Base-by-base conservation (phyloP, 30 jellyfish, hydroid and myxozoan species). In the Hydractinia echinata region DNA sequence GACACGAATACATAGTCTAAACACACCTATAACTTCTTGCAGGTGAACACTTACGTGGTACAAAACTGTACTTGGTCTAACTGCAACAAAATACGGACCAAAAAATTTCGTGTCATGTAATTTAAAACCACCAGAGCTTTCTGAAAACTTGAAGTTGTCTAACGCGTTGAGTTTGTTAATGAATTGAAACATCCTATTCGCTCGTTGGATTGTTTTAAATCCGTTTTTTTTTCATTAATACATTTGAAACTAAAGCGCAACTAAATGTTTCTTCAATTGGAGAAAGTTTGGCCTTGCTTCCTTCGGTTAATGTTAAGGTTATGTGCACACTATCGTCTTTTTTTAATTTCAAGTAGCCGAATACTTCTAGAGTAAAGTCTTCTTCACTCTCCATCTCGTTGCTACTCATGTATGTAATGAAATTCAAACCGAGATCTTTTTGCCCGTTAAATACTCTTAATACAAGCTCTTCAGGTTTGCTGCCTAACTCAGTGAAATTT, bases 41-140 rank as follows among this genome's bases (percentile, higher is more conserved):
- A 64, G 39, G 39, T 13, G 19, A 44, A 64, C 74, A 64, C 10
- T 13, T 6, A 64, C 74, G 4, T 64, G 74, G 16, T 64, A 64
- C 19, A 64, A 64, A n/a, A 64, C 39, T 6, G 74, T 64, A 44
- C 19, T 13, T 4, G 74, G 74, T 13, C 39, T 64, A 13, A 64
- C 19, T 44, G 74, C 18, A n/a, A 64, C 74, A 64, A 64, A 64
- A 64, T 64, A 64, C 19, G 74, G 74, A 2, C 74, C 74, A 64
- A 64, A 64, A 51, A 64, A 64, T 7, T 13, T 64, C 8, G 74
- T 64, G 39, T 51, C 16, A 4, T 44, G 9, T 13, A 64, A 64
- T 64, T n/a, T 44, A 64, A 64, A 64, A 2, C 74, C 74, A 6
- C 74, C 74, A 6, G 74, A n/a, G 18, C 16, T 13, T 64, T 64